These are phyloP conservation scores for Agapornis roseicollis DNA, from an alignment of 2,113 vertebrate species.

Conservation along the genomic window DNA sequence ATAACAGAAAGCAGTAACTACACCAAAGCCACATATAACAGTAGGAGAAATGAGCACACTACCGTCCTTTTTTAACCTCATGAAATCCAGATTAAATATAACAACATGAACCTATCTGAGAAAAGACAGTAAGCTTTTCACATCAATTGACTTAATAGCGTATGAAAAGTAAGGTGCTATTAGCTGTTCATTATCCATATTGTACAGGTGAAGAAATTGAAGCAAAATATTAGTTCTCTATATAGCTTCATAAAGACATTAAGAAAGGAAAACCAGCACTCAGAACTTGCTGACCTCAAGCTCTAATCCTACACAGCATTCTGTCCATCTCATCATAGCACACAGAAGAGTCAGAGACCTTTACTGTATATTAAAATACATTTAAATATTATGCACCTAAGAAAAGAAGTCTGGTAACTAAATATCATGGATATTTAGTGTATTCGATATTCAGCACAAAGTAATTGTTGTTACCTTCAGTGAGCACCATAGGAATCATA, in stretches of 20 bases:
- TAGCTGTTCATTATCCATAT: not conserved
- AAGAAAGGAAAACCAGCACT: not conserved
- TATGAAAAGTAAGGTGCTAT: not conserved
- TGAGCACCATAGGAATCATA: not conserved
- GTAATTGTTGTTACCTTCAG: not conserved
- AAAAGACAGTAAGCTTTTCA: not conserved
- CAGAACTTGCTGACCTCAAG: not conserved
- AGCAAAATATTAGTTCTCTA: not conserved
- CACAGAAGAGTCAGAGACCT: not conserved
- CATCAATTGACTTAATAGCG: not conserved
- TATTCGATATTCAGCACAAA: not conserved
- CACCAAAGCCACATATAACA: not conserved
- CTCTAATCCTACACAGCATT: not conserved
- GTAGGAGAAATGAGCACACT: accelerated
- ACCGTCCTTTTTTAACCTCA: not conserved
- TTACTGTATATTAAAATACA: not conserved
- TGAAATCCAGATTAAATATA: not conserved
- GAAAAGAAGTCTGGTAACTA: not conserved
- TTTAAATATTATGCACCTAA: not conserved
- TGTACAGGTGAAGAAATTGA: not conserved
- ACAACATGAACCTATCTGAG: not conserved
- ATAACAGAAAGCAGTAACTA: not conserved
- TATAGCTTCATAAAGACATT: not conserved
- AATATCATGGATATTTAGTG: not conserved
- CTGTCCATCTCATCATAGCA: not conserved